phyloP scores from a whole-genome alignment of 2,797 vertebrate species.

The Lateolabrax maculatus region DNA sequence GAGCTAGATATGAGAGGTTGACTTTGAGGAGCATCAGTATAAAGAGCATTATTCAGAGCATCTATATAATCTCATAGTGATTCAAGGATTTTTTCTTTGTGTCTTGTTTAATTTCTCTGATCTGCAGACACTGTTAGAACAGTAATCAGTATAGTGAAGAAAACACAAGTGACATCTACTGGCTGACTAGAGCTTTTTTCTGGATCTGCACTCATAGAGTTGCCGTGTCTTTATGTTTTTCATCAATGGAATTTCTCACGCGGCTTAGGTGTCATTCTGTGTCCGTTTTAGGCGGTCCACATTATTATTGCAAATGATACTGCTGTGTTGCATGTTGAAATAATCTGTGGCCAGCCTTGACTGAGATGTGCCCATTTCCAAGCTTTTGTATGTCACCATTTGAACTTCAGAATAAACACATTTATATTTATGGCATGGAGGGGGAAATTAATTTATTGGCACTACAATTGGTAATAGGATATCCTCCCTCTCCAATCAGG shows the following conservation, averaged over 20 bases:
- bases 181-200: constrained; percentile 62
- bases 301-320: constrained; percentile 65
- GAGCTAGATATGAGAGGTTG: not conserved
- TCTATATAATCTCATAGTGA: not conserved
- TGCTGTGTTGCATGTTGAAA: constrained; percentile 58
- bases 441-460: constrained; percentile 73
- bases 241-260: constrained; percentile 74
- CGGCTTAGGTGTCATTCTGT: constrained; percentile 64
- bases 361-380: constrained; percentile 53
- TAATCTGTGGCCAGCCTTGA: constrained; percentile 63
- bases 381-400: constrained; percentile 66
- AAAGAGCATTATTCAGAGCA: not conserved
- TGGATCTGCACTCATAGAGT: not conserved
- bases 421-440: constrained; percentile 68
- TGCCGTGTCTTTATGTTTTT: constrained; percentile 51
- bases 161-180: constrained; percentile 87
- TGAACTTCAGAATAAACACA: constrained; percentile 69
- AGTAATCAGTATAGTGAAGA: constrained; percentile 38
- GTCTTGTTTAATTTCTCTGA: constrained; percentile 8
- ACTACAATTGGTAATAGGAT: constrained; percentile 71
- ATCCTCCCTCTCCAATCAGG: constrained; percentile 65
- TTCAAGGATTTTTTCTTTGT: not conserved
- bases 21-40: not conserved
- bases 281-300: constrained; percentile 45
- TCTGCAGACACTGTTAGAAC: constrained; percentile 22